A percentile compares a stretch with the other conserved stretches of the same genome.
Evolutionary conservation across 1,140 invertebrate genomes (phyloP).

Genomic region (Tribolium madens): DNA sequence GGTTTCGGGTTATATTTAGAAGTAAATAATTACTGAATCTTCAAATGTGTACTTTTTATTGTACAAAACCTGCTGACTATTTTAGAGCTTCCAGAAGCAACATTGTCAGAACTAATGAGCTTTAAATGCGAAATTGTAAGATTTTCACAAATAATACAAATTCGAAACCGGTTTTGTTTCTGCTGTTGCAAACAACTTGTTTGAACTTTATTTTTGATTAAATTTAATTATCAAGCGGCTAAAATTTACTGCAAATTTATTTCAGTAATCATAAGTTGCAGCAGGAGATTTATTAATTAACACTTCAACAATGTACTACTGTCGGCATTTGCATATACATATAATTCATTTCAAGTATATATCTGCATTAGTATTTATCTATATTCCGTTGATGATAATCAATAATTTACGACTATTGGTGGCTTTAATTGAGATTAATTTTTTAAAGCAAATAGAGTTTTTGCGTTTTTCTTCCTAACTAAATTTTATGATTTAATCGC

Average conservation of each 20-base stretch:
- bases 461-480: background rate
- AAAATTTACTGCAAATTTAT: background rate
- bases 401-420: too few species aligned
- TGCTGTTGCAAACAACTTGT: background rate
- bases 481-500: conserved; percentile 18
- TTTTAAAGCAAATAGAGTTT: background rate
- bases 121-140: background rate
- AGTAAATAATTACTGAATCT: too few species aligned
- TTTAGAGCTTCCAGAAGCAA: too few species aligned
- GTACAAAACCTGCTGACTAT: too few species aligned
- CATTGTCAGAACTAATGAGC: background rate
- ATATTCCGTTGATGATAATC: too few species aligned
- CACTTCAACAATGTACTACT: too few species aligned
- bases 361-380: too few species aligned
- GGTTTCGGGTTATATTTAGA: too few species aligned
- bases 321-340: too few species aligned
- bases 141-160: background rate
- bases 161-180: background rate
- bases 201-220: background rate
- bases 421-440: background rate
- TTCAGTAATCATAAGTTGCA: background rate
- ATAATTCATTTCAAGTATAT: too few species aligned
- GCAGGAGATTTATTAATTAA: background rate
- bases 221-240: background rate
- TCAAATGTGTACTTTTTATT: too few species aligned